Evolutionary conservation across 2,797 vertebrate species (phyloP).

Genomic region (Premnoplex brunnescens): DNA sequence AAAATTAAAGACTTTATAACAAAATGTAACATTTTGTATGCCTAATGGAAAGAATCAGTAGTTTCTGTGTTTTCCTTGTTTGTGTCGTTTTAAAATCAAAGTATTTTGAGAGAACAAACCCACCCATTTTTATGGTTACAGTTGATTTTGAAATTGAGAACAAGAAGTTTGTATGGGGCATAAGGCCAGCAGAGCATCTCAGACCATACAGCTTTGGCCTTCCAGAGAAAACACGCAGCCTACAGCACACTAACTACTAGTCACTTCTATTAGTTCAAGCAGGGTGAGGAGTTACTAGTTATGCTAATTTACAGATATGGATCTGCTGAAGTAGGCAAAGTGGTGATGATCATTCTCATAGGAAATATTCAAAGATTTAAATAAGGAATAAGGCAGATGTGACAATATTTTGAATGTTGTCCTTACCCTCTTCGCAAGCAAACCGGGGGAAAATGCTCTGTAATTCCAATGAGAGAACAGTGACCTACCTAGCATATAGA

Average conservation of each 20-base stretch:
- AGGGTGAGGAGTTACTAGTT: not conserved
- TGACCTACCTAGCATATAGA: not conserved
- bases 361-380: not conserved
- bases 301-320: not conserved
- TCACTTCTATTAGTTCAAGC: not conserved
- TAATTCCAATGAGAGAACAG: not conserved
- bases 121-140: not conserved
- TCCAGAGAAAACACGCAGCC: not conserved
- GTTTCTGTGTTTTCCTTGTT: not conserved
- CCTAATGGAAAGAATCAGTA: not conserved
- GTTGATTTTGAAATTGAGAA: not conserved
- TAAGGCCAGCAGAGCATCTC: not conserved
- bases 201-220: not conserved
- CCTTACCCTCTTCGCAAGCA: not conserved
- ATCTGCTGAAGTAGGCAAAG: not conserved
- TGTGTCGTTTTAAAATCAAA: not conserved
- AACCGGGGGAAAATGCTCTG: not conserved
- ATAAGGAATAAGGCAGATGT: not conserved
- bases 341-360: not conserved
- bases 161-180: not conserved
- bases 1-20: not conserved
- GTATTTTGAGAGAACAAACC: not conserved
- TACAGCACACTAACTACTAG: fast-evolving
- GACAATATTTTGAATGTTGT: not conserved
- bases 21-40: not conserved